phyloP scores from a whole-genome alignment of 2,113 vertebrate genomes.

The Chloroceryle aenea region DNA sequence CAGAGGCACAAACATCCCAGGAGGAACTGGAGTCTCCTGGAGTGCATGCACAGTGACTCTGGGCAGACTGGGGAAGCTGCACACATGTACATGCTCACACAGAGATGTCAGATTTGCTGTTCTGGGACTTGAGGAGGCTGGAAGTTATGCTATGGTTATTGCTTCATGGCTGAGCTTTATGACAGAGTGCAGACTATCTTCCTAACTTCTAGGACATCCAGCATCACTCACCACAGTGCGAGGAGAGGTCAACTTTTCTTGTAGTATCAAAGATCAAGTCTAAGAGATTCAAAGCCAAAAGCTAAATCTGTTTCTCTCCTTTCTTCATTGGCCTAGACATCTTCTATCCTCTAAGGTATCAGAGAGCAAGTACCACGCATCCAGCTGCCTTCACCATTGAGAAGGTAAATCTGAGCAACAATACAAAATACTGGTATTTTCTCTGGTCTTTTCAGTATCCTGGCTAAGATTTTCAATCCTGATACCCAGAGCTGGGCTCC shows the following conservation, averaged over 20 bases:
- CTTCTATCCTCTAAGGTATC: neutral
- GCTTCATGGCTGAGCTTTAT: neutral
- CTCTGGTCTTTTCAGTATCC: neutral
- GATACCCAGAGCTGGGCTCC: neutral
- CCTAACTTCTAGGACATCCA: too few species aligned
- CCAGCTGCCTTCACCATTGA: neutral
- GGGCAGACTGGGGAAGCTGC: neutral
- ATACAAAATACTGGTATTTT: neutral
- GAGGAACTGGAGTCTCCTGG: neutral
- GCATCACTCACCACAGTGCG: neutral
- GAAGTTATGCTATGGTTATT: neutral
- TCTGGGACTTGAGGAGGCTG: neutral
- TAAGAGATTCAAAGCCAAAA: neutral
- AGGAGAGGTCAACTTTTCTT: neutral
- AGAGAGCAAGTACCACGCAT: neutral
- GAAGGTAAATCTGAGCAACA: neutral
- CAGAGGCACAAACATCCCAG: neutral
- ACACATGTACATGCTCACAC: accelerated
- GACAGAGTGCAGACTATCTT: neutral
- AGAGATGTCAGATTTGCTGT: neutral
- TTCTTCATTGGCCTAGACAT: neutral
- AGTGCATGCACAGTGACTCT: neutral
- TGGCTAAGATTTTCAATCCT: neutral
- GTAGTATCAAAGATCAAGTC: neutral
- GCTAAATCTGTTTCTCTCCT: neutral